Evolutionary conservation across 1,140 invertebrate species (phyloP).

Genomic region (Monochamus saltuarius): DNA sequence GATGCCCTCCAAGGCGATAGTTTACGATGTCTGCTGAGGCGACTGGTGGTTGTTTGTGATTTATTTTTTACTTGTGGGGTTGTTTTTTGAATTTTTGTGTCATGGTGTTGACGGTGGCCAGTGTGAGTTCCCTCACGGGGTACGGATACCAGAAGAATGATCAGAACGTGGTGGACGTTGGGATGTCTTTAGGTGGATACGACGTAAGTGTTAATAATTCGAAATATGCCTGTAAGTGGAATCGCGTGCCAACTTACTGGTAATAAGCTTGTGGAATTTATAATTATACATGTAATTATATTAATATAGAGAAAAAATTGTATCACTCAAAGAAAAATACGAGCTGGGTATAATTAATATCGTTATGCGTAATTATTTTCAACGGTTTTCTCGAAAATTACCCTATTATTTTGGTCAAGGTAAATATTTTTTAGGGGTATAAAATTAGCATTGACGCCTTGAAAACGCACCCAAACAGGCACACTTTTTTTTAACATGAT

Average conservation of each 20-base stretch:
- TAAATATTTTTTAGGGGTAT: too few relatives aligned
- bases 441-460: too few relatives aligned
- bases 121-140: conserved; percentile 35
- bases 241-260: not conserved
- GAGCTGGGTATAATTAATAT: not conserved
- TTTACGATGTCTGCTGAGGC: too few relatives aligned
- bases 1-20: too few relatives aligned
- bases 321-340: not conserved
- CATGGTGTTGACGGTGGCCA: conserved; percentile 39
- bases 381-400: conserved; percentile 2
- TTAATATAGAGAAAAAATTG: too few relatives aligned
- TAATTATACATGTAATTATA: not conserved
- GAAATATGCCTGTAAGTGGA: not conserved
- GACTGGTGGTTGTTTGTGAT: too few relatives aligned
- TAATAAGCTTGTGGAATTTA: not conserved
- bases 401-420: too few relatives aligned
- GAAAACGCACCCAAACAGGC: too few relatives aligned
- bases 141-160: conserved; percentile 36
- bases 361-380: conserved; percentile 4
- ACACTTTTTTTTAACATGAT: too few relatives aligned
- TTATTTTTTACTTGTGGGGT: too few relatives aligned
- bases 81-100: conserved; percentile 1
- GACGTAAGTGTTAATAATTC: conserved; percentile 27
- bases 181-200: conserved; percentile 33
- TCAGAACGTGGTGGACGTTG: conserved; percentile 30